Percentiles rank a stretch among this genome's conserved stretches.
phyloP scores from a whole-genome alignment of 2,797 vertebrate genomes.

The Enoplosus armatus region DNA sequence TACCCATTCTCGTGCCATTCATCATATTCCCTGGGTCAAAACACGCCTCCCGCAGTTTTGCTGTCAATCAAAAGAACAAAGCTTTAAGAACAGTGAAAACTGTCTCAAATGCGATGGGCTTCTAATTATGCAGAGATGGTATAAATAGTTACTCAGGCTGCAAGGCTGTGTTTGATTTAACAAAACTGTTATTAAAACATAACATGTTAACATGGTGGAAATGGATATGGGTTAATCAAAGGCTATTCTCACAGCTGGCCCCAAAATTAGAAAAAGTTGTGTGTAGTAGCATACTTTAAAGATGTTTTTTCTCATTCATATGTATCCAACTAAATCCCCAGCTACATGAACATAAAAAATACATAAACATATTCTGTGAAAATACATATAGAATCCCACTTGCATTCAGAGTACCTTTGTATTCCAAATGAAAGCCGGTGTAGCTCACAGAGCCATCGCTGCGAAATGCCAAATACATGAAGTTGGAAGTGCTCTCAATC shows the following conservation, averaged over 20 bases:
- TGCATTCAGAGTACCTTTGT: constrained; percentile 90
- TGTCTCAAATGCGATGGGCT: constrained; percentile 9
- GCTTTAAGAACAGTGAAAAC: constrained; percentile 43
- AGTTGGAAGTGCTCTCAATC: constrained; percentile 96
- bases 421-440: constrained; percentile 97
- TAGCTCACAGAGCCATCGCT: constrained; percentile 99
- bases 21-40: constrained; percentile 98
- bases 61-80: constrained; percentile 80
- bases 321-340: constrained; percentile 38
- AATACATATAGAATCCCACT: constrained; percentile 24
- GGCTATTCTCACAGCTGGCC: too few species aligned
- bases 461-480: constrained; percentile 97
- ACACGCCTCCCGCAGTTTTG: constrained; percentile 97
- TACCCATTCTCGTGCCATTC: constrained; percentile 96
- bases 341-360: too few species aligned
- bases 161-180: constrained; percentile 25
- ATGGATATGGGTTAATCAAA: constrained; percentile 7
- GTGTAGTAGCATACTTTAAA: constrained; percentile 41
- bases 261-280: constrained; percentile 24
- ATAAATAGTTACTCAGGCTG: constrained; percentile 18
- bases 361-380: constrained; percentile 30
- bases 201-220: constrained; percentile 33
- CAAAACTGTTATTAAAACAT: constrained; percentile 38
- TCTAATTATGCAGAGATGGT: constrained; percentile 17
- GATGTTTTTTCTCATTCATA: constrained; percentile 15